Evolutionary conservation across 1,140 invertebrate genomes (phyloP).

Genomic region (Dinothrombium tinctorium): DNA sequence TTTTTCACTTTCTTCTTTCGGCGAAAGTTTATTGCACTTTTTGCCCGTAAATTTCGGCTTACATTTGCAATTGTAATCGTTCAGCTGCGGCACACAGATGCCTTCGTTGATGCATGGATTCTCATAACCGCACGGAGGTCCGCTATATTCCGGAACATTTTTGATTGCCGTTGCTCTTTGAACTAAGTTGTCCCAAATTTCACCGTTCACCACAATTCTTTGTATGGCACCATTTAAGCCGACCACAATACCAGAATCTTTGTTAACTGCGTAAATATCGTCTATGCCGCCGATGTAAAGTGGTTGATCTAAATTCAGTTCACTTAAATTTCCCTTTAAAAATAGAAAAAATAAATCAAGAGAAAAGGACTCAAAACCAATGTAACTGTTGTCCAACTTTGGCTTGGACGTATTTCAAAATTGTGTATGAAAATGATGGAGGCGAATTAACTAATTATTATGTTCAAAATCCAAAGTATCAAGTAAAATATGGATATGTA

Average conservation of each 20-base stretch:
- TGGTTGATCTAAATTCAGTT: slow-evolving; percentile 55
- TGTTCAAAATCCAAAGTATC: too few species aligned
- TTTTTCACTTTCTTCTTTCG: too few species aligned
- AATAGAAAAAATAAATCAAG: too few species aligned
- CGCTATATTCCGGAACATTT: slow-evolving; percentile 35
- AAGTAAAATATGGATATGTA: too few species aligned
- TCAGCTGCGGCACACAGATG: slow-evolving; percentile 43
- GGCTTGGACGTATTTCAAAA: too few species aligned
- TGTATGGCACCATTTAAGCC: slow-evolving; percentile 61
- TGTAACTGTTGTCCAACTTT: too few species aligned
- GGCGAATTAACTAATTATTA: too few species aligned
- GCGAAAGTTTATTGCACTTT: too few species aligned
- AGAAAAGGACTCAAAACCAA: too few species aligned
- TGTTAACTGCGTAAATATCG: slow-evolving; percentile 39
- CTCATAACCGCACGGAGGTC: slow-evolving; percentile 34
- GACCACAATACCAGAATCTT: slow-evolving; percentile 40
- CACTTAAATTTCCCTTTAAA: slow-evolving; percentile 39
- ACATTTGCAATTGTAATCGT: slow-evolving; percentile 37
- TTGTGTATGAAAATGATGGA: too few species aligned
- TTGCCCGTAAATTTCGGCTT: too few species aligned
- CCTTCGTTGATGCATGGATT: slow-evolving; percentile 46
- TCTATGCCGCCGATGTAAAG: slow-evolving; percentile 59
- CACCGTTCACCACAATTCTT: slow-evolving; percentile 53
- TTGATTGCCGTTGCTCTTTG: slow-evolving; percentile 19
- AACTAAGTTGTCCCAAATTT: slow-evolving; percentile 26